Evolutionary conservation across 2,113 vertebrate genomes (phyloP).

Genomic region (Melanotaenia duboulayi): DNA sequence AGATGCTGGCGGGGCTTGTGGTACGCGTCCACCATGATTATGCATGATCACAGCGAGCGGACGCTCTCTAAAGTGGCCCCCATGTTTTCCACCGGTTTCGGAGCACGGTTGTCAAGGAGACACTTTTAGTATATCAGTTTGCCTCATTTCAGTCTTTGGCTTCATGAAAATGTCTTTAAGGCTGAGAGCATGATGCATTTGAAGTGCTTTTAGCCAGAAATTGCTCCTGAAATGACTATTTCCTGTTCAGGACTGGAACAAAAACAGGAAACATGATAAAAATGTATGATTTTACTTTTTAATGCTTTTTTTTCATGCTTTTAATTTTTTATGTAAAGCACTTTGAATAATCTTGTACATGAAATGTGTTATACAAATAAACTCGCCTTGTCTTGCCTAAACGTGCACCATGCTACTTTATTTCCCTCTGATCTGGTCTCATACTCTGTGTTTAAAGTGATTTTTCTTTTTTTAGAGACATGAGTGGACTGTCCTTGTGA

Average conservation of each 20-base stretch:
- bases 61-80: slow-evolving; percentile 27
- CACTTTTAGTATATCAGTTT: slow-evolving; percentile 35
- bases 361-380: no score
- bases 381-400: no score
- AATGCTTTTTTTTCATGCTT: no score
- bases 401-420: no score
- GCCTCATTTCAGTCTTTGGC: slow-evolving; percentile 23
- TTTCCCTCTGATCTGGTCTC: no score
- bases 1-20: slow-evolving; percentile 17
- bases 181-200: slow-evolving; percentile 11
- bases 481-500: rapidly evolving
- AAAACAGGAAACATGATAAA: background rate
- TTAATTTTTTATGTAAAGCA: no score
- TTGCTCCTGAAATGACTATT: background rate
- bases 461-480: no score
- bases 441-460: no score
- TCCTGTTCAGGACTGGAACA: slow-evolving; percentile 2
- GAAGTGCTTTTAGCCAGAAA: slow-evolving; percentile 30
- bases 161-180: slow-evolving; percentile 24
- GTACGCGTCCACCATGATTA: slow-evolving; percentile 25
- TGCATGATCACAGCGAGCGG: slow-evolving; percentile 42
- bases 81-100: background rate
- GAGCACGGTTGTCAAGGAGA: slow-evolving; percentile 63
- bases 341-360: no score
- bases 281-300: no score